Evolutionary conservation across 2,797 vertebrate genomes (phyloP).

Genomic region (Discoglossus pictus): DNA sequence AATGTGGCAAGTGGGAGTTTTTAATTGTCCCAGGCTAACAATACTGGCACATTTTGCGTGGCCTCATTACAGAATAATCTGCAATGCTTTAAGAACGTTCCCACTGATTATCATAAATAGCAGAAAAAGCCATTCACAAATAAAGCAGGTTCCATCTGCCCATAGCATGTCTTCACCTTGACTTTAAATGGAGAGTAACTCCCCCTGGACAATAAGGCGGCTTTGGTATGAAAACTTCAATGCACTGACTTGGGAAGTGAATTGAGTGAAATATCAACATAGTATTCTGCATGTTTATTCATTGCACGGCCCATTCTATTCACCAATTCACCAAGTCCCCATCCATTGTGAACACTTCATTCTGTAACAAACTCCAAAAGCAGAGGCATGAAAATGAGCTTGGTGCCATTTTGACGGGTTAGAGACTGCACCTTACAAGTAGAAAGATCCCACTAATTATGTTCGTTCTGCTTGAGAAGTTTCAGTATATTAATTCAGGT

Average conservation of each 20-base stretch:
- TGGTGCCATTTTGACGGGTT: constrained; percentile 69
- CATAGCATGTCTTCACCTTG: constrained; percentile 90
- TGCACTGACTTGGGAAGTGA: constrained; percentile 79
- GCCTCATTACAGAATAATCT: constrained; percentile 90
- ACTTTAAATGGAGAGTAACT: constrained; percentile 82
- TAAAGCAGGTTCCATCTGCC: constrained; percentile 96
- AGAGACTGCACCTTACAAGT: constrained; percentile 82
- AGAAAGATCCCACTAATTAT: constrained; percentile 82
- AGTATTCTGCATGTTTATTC: constrained; percentile 76
- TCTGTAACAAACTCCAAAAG: constrained; percentile 68
- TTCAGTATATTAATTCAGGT: constrained; percentile 70
- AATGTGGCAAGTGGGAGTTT: constrained; percentile 93
- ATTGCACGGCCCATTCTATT: constrained; percentile 74
- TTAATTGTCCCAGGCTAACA: constrained; percentile 89
- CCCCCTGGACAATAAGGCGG: constrained; percentile 80
- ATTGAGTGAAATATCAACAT: constrained; percentile 81
- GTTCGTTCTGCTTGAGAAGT: constrained; percentile 80
- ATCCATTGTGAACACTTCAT: constrained; percentile 67
- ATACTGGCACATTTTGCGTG: constrained; percentile 86
- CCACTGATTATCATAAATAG: constrained; percentile 89
- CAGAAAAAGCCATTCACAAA: constrained; percentile 87
- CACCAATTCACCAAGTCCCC: constrained; percentile 77
- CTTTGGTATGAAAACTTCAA: constrained; percentile 78
- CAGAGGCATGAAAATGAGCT: constrained; percentile 62
- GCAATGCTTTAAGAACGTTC: constrained; percentile 85